Evolutionary conservation across 2,797 vertebrate genomes (phyloP), one percentile per base, ranked within the genome.

Genomic region (Myotis planiceps): DNA sequence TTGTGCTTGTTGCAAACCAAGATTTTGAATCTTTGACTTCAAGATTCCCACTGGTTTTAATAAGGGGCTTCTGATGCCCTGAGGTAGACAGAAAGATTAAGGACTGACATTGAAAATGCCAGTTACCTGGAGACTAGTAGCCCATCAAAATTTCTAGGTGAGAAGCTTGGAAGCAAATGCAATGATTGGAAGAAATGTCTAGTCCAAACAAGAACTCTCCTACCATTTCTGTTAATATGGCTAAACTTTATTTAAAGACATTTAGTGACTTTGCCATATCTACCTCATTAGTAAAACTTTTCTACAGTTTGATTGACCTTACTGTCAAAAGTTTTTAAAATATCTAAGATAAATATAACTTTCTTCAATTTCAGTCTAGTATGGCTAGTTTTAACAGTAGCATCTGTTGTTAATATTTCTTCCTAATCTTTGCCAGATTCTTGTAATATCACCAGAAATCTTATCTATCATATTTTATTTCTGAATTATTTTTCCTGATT

Each of bases 181-280:
- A 80, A 47, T 79, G 49, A 90, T 45, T 83, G 49, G 29, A 95
- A 81, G 78, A 90, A 92, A 86, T 79, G 9, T 71, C 74, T 89
- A 71, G 2, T 78, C 49, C 72, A 83, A 92, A 92, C 29, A 90
- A 53, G 78, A 88, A n/a, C 29, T 95, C 25, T 80, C n/a, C 16
- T 71, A 79, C 27, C 27, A 74, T 81, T 97, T 65, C 42, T 23
- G 58, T 69, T 83, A 88, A 86, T 92, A 75, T 34, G 14, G 42
- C 49, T 82, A 96, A 92, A 53, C 32, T 80, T 89, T 92, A 82
- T 53, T 88, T 91, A 84, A 92, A 90, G 81, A 84, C 29, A 3
- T 78, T 88, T 90, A 94, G 37, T 96, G 82, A 94, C 21, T 95
- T 90, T 95, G 88, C 79, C 74, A 71, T 94, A 85, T 75, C 68